Evolutionary conservation across 2,888 invertebrate species (phyloP).

Genomic region (Bunonema sp.): DNA sequence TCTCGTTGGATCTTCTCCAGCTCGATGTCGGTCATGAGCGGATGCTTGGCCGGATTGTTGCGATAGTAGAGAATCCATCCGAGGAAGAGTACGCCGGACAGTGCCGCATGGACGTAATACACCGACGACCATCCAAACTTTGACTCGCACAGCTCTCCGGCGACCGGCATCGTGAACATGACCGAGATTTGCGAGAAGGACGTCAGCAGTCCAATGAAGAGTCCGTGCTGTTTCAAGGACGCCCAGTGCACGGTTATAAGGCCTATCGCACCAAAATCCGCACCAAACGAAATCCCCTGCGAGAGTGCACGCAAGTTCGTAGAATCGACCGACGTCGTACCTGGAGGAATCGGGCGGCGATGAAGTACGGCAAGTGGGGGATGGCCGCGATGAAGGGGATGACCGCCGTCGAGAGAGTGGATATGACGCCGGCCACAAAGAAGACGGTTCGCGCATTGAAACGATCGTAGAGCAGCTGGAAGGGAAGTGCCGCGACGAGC

Average conservation of each 20-base stretch:
- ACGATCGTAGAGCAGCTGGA: constrained; percentile 25
- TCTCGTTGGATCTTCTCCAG: constrained; percentile 22
- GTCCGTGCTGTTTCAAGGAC: constrained; percentile 26
- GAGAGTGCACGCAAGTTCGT: background rate
- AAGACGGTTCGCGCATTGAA: constrained; percentile 29
- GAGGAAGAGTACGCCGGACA: constrained; percentile 16
- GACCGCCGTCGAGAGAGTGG: constrained; percentile 22
- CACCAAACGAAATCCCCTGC: constrained; percentile 32
- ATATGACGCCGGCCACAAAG: constrained; percentile 23
- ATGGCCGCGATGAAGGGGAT: constrained; percentile 18
- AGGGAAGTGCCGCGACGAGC: constrained; percentile 24
- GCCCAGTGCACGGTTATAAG: constrained; percentile 35
- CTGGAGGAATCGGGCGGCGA: constrained; percentile 25
- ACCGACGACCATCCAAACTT: constrained; percentile 20
- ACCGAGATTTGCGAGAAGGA: constrained; percentile 36
- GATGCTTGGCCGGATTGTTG: constrained; percentile 19
- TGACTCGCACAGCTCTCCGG: constrained; percentile 26
- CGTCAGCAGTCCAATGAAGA: constrained; percentile 31
- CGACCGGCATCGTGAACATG: constrained; percentile 34
- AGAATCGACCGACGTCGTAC: no score
- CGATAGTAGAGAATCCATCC: constrained; percentile 17
- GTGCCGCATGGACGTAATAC: constrained; percentile 19
- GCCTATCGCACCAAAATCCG: constrained; percentile 35
- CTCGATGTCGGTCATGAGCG: constrained; percentile 21
- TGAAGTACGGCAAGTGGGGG: constrained; percentile 11